These are phyloP conservation scores for Zonitis immaculata DNA, from an alignment of 2,888 invertebrate species.

Conservation along the genomic window DNA sequence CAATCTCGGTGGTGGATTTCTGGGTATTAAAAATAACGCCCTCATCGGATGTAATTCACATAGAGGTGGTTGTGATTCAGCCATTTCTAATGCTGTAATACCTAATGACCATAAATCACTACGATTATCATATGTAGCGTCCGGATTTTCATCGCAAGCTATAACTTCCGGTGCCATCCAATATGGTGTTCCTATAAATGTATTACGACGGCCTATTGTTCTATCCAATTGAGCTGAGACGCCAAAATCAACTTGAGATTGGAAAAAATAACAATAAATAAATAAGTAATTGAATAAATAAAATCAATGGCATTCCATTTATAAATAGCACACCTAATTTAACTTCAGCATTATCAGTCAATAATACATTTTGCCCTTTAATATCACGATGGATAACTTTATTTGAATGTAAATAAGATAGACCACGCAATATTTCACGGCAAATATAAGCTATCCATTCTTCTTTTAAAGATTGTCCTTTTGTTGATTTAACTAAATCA, in stretches of 20 bases:
- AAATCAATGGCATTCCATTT: no score
- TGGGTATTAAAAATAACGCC: constrained; percentile 95
- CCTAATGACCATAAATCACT: constrained; percentile 89
- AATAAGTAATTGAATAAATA: no score
- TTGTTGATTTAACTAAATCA: constrained; percentile 98
- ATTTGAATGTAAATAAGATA: constrained; percentile 96
- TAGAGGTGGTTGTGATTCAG: constrained; percentile 97
- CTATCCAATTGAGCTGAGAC: constrained; percentile 98
- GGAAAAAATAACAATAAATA: no score
- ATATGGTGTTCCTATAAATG: no score
- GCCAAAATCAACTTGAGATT: constrained; percentile 94
- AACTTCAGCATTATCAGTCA: constrained; percentile 99
- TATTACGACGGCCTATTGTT: constrained; percentile 97
- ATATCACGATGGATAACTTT: constrained; percentile 99
- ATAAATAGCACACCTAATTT: constrained; percentile 79
- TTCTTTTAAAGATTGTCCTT: constrained; percentile 96
- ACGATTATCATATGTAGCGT: constrained; percentile 98
- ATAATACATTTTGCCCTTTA: constrained; percentile 97
- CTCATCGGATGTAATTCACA: constrained; percentile 99
- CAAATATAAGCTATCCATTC: constrained; percentile 99
- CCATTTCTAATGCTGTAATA: constrained; percentile 99
- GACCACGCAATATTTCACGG: constrained; percentile 89
- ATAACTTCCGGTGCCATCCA: constrained; percentile 99
- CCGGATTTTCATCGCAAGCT: constrained; percentile 99
- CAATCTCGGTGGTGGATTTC: constrained; percentile 95